Evolutionary conservation across 2,113 vertebrate species (phyloP).

Genomic region (Ahaetulla prasina): DNA sequence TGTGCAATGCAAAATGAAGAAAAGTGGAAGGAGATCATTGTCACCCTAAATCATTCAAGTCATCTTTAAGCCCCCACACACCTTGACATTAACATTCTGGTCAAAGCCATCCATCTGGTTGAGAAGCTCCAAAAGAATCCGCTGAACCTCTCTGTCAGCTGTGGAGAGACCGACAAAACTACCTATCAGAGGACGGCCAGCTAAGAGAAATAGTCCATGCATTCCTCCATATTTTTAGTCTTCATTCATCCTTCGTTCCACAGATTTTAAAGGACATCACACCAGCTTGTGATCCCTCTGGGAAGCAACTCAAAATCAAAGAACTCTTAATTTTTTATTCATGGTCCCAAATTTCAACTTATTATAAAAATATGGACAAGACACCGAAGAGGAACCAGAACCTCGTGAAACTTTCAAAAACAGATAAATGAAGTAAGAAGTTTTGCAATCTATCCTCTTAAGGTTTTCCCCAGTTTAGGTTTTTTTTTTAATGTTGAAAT

Average conservation of each 20-base stretch:
- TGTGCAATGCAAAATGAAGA: not conserved
- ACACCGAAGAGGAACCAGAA: not conserved
- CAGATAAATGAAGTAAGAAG: not conserved
- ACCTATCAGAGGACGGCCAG: not conserved
- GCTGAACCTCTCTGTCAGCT: conserved; percentile 92
- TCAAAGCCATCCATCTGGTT: conserved; percentile 97
- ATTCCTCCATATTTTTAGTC: too few species aligned
- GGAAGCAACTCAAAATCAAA: not conserved
- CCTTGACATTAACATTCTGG: conserved; percentile 95
- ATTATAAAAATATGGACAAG: not conserved
- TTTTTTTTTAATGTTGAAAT: not conserved
- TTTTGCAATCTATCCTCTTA: not conserved
- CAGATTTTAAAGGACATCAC: not conserved
- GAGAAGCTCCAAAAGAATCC: conserved; percentile 89
- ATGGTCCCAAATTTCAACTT: not conserved
- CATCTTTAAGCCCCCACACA: conserved; percentile 10
- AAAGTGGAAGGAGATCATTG: not conserved
- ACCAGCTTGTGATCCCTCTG: not conserved
- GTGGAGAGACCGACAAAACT: not conserved
- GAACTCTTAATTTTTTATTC: not conserved
- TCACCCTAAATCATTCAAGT: not conserved
- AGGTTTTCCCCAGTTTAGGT: not conserved
- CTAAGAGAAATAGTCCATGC: not conserved
- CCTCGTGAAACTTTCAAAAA: not conserved
- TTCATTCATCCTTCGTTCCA: not conserved